Evolutionary conservation across 2,888 invertebrate species (phyloP).

Genomic region (Dasysyrphus albostriatus): DNA sequence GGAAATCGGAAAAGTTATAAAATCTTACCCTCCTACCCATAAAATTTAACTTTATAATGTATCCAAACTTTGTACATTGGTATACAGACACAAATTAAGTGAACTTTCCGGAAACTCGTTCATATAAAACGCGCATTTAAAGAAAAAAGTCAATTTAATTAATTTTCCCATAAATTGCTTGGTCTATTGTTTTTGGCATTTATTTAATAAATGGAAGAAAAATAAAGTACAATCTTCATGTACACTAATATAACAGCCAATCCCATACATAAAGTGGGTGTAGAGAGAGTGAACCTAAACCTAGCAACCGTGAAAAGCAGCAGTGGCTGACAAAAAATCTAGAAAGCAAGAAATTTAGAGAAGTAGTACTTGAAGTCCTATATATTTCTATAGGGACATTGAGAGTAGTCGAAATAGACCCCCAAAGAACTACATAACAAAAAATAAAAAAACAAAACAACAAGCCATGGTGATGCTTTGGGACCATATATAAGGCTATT

Average conservation of each 20-base stretch:
- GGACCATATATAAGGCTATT: neutral
- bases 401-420: neutral
- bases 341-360: constrained; percentile 18
- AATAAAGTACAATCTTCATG: constrained; percentile 42
- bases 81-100: neutral
- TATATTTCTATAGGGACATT: constrained; percentile 45
- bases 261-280: constrained; percentile 18
- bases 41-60: neutral
- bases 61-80: neutral
- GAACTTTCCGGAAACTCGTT: constrained; percentile 7
- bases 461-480: neutral
- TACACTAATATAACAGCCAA: neutral
- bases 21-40: neutral
- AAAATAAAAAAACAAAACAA: constrained; percentile 12
- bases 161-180: constrained; percentile 78
- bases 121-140: constrained; percentile 47
- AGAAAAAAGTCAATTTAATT: constrained; percentile 79
- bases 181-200: constrained; percentile 78
- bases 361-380: constrained; percentile 38
- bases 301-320: constrained; percentile 27
- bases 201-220: constrained; percentile 77
- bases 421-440: neutral
- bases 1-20: too few relatives aligned
- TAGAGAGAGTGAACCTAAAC: neutral
- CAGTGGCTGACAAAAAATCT: constrained; percentile 16